These are phyloP conservation scores for Chiridota heheva DNA, from an alignment of 35 echinoderm and acorn worm genomes.

Conservation along the genomic window DNA sequence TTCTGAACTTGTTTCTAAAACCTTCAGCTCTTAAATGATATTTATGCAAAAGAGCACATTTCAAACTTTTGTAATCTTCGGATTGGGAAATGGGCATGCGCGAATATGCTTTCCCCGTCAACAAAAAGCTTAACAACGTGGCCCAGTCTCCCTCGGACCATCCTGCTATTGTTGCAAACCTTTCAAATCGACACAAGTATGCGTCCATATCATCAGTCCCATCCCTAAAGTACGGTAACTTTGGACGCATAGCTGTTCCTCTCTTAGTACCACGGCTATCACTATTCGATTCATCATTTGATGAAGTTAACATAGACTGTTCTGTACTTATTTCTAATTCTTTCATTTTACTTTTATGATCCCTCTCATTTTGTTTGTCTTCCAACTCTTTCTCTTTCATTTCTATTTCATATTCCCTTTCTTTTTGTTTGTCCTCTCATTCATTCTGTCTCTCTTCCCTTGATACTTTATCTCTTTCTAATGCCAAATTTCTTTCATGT, in stretches of 20 bases:
- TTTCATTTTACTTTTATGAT: no score
- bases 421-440: conserved; percentile 19
- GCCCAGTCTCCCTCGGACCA: conserved; percentile 25
- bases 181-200: conserved; percentile 40
- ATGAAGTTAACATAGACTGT: no score
- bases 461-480: no score
- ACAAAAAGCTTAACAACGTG: conserved; percentile 32
- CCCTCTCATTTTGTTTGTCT: no score
- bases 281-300: no score
- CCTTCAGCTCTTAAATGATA: conserved; percentile 49
- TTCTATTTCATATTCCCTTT: conserved; percentile 12
- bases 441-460: no score
- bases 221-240: conserved; percentile 38
- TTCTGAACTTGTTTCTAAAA: conserved; percentile 45
- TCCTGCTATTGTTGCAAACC: conserved; percentile 20
- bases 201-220: conserved; percentile 48
- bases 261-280: no score
- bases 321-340: no score
- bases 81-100: conserved; percentile 18
- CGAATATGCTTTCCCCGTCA: conserved; percentile 40
- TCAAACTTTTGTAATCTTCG: conserved; percentile 35
- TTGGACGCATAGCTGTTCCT: background rate
- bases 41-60: conserved; percentile 27
- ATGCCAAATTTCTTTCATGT: no score
- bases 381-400: conserved; percentile 8